Base-by-base conservation (phyloP, 2,888 invertebrate genomes). In the Lasioglossum calceatum region DNA sequence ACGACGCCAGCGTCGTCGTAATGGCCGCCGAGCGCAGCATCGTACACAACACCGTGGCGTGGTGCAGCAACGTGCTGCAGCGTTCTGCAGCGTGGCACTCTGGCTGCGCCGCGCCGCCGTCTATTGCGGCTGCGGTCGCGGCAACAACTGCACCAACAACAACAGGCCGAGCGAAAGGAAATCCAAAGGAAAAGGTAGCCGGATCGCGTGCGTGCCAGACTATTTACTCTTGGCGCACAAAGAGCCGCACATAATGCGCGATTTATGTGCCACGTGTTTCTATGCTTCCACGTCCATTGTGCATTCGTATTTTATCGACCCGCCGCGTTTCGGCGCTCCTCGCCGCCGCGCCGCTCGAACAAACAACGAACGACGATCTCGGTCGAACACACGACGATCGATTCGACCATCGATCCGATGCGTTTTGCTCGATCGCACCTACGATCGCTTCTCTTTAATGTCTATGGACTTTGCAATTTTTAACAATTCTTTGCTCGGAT, bases 61-160 rank as follows among this genome's bases (percentile, higher is more conserved):
- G 19, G 47, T 19, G 47, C 47, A 4, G 58, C 27, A 61, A 4
- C 12, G 58, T 61, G 54, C 27, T 27, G 27, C 27, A 27, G 27
- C 27, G 27, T 27, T 27, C 27, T 27, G 27, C 27, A 27, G 27
- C 27, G 27, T 64, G 16, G 32, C 64, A 64, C 64, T 64, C 4
- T 32, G 36, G 54, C 23, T 19, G 42, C 44, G 54, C 54, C 54
- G 54, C 54, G 47, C 47, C 47, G 54, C 67, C 23, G 85, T 85
- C 81, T 87, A 85, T 87, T 78, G 87, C 85, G 61, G 74, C 39
- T 32, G 77, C 81, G 50, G 77, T 82, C 83, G 83, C 89, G 87
- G 87, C 88, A 90, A 92, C 91, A 91, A 92, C 92, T 91, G 88
- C 88, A 84, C 86, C 90, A 91, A 88, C 90, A 87, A 85, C 83